Evolutionary conservation across 2,888 invertebrate genomes (phyloP).

Genomic region (Octonoba sinensis): DNA sequence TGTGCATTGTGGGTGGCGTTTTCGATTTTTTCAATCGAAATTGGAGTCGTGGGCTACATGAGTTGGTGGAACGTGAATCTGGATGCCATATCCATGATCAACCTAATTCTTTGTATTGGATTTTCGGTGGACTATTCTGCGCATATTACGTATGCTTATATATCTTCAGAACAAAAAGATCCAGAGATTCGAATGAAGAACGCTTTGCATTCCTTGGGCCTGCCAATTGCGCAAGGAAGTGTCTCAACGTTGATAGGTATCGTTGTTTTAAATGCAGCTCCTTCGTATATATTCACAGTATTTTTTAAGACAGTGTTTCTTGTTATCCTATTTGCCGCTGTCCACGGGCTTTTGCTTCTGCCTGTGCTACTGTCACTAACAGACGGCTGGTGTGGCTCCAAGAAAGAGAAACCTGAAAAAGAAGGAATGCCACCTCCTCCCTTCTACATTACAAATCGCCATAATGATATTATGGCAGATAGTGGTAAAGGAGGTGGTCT

Average conservation of each 20-base stretch:
- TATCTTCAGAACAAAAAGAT: conserved; percentile 85
- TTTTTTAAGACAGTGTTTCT: conserved; percentile 98
- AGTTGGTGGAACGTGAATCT: conserved; percentile 94
- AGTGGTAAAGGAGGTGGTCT: conserved; percentile 22
- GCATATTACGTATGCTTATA: conserved; percentile 94
- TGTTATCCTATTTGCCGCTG: conserved; percentile 92
- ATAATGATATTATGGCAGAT: conserved; percentile 14
- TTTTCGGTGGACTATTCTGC: conserved; percentile 96
- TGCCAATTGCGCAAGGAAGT: conserved; percentile 93
- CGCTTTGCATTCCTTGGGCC: conserved; percentile 87
- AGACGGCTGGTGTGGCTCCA: conserved; percentile 58
- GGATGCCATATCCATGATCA: conserved; percentile 96
- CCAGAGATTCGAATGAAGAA: conserved; percentile 86
- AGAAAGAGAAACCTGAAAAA: conserved; percentile 8
- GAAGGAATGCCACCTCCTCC: conserved; percentile 47
- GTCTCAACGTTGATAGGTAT: conserved; percentile 91
- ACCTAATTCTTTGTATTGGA: conserved; percentile 96
- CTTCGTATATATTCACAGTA: conserved; percentile 93
- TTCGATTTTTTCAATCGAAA: conserved; percentile 92
- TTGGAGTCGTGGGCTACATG: conserved; percentile 96
- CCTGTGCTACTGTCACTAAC: conserved; percentile 75
- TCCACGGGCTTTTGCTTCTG: conserved; percentile 92
- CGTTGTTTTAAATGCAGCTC: conserved; percentile 85
- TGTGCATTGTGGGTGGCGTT: conserved; percentile 96
- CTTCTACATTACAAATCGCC: conserved; percentile 38